Conservation (phyloP, 2,888 invertebrate species). For the Drosophila putrida region DNA sequence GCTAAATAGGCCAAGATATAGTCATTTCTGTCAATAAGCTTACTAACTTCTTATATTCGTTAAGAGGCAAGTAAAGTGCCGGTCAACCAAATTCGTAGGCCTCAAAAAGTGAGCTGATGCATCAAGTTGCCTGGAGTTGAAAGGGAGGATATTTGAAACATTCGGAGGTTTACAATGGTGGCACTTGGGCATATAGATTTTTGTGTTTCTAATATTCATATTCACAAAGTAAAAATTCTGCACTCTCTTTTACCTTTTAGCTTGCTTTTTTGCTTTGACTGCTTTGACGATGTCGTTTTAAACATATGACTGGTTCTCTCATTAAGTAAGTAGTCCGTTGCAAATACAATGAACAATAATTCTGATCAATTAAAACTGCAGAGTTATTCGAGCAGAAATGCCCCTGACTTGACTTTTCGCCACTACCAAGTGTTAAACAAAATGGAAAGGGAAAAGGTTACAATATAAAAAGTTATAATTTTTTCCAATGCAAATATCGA, state of each 20-base stretch:
- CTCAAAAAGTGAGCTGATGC: slow-evolving; percentile 14
- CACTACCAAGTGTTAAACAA: background rate
- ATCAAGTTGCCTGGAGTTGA: slow-evolving; percentile 1
- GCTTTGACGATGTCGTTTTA: slow-evolving; percentile 14
- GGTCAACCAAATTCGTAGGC: slow-evolving; percentile 13
- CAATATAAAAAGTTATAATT: too few species aligned
- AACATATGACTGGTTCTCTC: slow-evolving; percentile 5
- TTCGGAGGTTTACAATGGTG: slow-evolving; percentile 37
- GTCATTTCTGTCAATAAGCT: slow-evolving; percentile 13
- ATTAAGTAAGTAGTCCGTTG: background rate
- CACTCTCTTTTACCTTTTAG: slow-evolving; percentile 8
- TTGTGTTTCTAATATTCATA: too few species aligned
- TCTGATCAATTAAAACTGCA: slow-evolving; percentile 62
- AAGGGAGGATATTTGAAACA: slow-evolving; percentile 6
- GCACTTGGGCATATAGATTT: slow-evolving; percentile 61
- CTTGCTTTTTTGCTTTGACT: slow-evolving; percentile 19
- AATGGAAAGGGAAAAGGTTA: background rate
- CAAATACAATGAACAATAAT: background rate
- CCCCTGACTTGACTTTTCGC: slow-evolving; percentile 9
- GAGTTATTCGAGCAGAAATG: slow-evolving; percentile 35
- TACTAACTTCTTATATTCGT: slow-evolving; percentile 2
- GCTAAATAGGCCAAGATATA: slow-evolving; percentile 29
- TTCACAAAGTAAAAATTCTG: background rate
- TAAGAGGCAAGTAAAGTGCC: slow-evolving; percentile 2
- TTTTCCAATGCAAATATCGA: background rate